phyloP scores from a whole-genome alignment of 2,888 invertebrate genomes.

The Caenorhabditis uteleia region DNA sequence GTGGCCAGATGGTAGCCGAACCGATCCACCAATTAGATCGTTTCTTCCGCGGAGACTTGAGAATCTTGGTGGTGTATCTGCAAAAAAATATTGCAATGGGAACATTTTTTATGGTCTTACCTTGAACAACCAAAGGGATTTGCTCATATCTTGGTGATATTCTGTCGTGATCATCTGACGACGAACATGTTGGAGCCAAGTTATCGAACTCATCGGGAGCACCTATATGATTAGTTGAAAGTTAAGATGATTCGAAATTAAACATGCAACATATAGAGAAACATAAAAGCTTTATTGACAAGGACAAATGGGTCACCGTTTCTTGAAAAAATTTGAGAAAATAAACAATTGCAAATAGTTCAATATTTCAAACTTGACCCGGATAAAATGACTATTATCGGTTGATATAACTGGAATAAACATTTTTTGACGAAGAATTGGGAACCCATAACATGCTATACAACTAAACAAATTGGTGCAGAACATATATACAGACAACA shows the following conservation, averaged over 20 bases:
- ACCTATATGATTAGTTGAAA: constrained; percentile 1
- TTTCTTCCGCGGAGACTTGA: constrained; percentile 4
- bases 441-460: background rate
- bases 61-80: constrained; percentile 5
- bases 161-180: constrained; percentile 50
- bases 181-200: constrained; percentile 51
- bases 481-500: constrained; percentile 2
- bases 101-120: background rate
- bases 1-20: constrained; percentile 13
- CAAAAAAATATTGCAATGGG: background rate
- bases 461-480: background rate
- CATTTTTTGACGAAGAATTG: no score
- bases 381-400: no score
- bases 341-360: no score
- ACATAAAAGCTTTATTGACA: no score
- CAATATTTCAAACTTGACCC: no score
- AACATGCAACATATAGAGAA: background rate
- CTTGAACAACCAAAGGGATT: constrained; percentile 6
- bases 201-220: constrained; percentile 33
- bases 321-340: no score
- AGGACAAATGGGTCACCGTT: no score
- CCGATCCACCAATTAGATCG: constrained; percentile 39
- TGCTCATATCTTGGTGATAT: constrained; percentile 40
- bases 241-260: background rate
- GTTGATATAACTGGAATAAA: no score